A percentile compares a stretch with the other conserved stretches of the same genome.
These are phyloP conservation scores for Anodontia alba DNA, from an alignment of 2,888 invertebrate species.

Conservation along the genomic window DNA sequence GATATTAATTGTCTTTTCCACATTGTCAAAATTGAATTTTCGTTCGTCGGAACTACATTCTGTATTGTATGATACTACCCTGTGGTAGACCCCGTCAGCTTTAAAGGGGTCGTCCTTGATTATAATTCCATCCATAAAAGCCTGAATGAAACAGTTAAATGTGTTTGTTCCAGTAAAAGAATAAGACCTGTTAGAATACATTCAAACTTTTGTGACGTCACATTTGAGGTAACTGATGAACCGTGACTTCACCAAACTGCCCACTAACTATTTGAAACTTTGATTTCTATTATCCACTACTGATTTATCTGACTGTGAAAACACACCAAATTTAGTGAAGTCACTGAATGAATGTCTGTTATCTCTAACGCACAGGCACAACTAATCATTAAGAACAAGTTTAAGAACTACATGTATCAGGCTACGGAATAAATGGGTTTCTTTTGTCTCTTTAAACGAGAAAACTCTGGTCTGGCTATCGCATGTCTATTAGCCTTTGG, in stretches of 20 bases:
- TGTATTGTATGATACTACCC: not conserved
- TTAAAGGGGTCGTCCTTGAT: not conserved
- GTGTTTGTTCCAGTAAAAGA: conserved; percentile 8
- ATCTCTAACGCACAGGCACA: no score
- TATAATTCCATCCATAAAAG: not conserved
- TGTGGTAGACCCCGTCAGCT: not conserved
- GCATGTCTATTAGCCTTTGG: not conserved
- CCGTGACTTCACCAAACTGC: no score
- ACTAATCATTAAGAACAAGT: no score
- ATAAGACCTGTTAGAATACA: not conserved
- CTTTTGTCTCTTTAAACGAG: not conserved
- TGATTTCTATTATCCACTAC: no score
- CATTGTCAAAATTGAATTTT: not conserved
- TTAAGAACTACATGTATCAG: no score
- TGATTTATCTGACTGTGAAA: no score
- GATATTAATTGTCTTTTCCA: not conserved
- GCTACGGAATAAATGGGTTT: not conserved
- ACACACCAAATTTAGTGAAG: no score
- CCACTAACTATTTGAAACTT: no score
- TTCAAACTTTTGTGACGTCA: not conserved
- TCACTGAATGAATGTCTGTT: no score
- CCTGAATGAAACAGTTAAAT: not conserved
- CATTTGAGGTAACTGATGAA: no score
- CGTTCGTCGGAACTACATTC: not conserved
- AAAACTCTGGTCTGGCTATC: not conserved